Conservation (phyloP, 2,797 vertebrate genomes). For the Sebastes steindachneri region DNA sequence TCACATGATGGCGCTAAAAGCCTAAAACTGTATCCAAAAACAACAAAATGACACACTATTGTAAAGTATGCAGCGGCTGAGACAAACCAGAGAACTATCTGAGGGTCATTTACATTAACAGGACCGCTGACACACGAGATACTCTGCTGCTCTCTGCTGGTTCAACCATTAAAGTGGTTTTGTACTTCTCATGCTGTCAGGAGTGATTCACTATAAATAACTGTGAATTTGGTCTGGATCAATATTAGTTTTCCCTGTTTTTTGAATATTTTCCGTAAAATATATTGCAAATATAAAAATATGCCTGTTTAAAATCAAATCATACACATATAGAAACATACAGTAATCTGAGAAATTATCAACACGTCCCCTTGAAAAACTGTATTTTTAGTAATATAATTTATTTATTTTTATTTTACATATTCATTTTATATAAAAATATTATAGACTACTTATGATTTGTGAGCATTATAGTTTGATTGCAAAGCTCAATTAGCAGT, state of each 20-base stretch:
- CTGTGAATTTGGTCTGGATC: neutral
- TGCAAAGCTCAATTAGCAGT: neutral
- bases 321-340: neutral
- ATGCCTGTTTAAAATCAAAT: neutral
- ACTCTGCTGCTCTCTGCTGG: conserved; percentile 51
- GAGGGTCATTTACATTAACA: neutral
- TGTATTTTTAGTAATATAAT: neutral
- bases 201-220: neutral
- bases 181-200: neutral
- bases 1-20: neutral
- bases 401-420: neutral
- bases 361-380: neutral
- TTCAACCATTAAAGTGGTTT: neutral
- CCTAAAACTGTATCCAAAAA: neutral
- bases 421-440: neutral
- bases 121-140: neutral
- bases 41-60: neutral
- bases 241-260: neutral
- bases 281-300: neutral
- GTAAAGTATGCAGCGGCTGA: neutral
- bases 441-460: neutral
- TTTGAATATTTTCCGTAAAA: neutral
- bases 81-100: neutral
- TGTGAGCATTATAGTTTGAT: neutral
- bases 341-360: neutral